Evolutionary conservation across 2,888 invertebrate genomes (phyloP).

Genomic region (Melinopterus prodromus): DNA sequence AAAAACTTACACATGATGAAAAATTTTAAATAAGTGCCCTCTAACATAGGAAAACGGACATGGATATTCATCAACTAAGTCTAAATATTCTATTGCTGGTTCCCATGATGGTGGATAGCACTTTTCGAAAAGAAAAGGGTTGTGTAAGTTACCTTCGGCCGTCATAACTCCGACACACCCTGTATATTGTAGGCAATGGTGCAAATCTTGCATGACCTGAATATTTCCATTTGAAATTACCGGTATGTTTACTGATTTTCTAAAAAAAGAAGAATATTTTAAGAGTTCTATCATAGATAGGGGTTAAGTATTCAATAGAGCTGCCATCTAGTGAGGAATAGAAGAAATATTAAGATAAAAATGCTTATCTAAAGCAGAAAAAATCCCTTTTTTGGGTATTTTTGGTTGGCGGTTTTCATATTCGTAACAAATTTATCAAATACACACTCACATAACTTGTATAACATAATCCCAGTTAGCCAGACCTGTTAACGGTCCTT

Average conservation of each 20-base stretch:
- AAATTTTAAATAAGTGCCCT: conserved; percentile 96
- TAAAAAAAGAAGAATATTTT: conserved; percentile 52
- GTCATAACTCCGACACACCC: conserved; percentile 89
- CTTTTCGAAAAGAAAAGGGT: conserved; percentile 91
- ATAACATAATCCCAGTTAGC: conserved; percentile 95
- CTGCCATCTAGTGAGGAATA: no score
- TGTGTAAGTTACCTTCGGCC: conserved; percentile 96
- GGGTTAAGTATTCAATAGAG: no score
- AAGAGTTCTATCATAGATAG: not conserved
- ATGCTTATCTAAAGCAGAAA: no score
- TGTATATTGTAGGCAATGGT: conserved; percentile 84
- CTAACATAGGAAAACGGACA: conserved; percentile 90
- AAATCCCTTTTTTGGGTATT: no score
- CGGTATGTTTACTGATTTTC: conserved; percentile 87
- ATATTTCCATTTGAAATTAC: conserved; percentile 99
- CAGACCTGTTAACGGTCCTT: conserved; percentile 93
- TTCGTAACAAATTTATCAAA: not conserved
- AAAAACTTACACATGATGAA: conserved; percentile 85
- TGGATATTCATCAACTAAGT: conserved; percentile 81
- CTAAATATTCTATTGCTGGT: conserved; percentile 87
- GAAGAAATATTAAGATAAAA: not conserved
- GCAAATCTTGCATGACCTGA: conserved; percentile 86
- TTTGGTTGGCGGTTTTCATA: no score
- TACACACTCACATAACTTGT: conserved; percentile 76
- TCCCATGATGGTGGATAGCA: conserved; percentile 86